Evolutionary conservation across 2,797 vertebrate species (phyloP).

Genomic region (Mycteria americana): DNA sequence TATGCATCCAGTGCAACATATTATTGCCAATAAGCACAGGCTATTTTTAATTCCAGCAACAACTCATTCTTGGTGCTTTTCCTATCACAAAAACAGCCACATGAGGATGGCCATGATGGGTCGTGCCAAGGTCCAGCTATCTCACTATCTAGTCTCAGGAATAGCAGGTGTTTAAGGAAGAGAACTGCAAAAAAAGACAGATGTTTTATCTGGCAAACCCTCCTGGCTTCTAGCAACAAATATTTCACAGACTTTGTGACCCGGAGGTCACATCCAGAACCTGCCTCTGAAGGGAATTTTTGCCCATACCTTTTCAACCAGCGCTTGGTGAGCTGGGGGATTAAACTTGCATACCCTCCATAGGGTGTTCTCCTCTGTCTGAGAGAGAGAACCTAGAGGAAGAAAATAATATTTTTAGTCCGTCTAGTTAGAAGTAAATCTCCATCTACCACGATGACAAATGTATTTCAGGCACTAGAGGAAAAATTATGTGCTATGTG

Average conservation of each 20-base stretch:
- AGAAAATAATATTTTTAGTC: background rate
- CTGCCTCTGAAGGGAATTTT: background rate
- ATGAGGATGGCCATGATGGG: background rate
- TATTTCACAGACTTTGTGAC: background rate
- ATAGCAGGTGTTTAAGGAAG: slow-evolving; percentile 13
- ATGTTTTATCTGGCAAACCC: background rate
- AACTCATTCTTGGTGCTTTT: background rate
- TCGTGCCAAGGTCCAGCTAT: background rate
- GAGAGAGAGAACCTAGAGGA: background rate
- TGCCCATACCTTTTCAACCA: background rate
- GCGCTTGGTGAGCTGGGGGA: background rate
- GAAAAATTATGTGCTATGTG: background rate
- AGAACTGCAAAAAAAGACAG: background rate
- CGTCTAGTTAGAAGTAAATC: background rate
- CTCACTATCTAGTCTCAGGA: background rate
- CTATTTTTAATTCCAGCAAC: slow-evolving; percentile 2
- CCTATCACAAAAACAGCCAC: background rate
- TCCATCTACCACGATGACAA: background rate
- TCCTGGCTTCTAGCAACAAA: background rate
- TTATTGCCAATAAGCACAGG: slow-evolving; percentile 12
- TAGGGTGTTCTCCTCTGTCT: background rate
- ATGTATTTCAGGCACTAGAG: background rate
- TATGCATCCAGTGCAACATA: background rate
- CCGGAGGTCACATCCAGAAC: background rate
- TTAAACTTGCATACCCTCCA: background rate